phyloP scores from a whole-genome alignment of 2,888 invertebrate genomes.

The Choreutis nemorana region DNA sequence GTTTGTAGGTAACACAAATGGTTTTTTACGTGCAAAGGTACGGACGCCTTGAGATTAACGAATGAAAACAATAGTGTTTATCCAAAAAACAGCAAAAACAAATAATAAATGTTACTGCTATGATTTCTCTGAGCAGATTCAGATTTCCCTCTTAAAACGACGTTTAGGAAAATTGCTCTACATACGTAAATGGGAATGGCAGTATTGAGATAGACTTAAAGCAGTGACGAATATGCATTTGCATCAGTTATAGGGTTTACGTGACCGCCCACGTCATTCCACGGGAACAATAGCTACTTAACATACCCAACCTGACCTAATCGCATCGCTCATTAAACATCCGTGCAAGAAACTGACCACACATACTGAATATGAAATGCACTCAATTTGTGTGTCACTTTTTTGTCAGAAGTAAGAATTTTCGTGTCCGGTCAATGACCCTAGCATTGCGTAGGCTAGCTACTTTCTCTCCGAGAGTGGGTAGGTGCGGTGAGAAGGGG shows the following conservation, averaged over 20 bases:
- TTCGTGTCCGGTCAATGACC: conserved; percentile 63
- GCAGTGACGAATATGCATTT: too few species aligned
- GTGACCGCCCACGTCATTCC: conserved; percentile 17
- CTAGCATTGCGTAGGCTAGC: conserved; percentile 64
- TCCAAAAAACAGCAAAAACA: too few species aligned
- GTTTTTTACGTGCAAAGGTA: too few species aligned
- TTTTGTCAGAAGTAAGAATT: conserved; percentile 60
- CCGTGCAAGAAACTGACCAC: conserved; percentile 56
- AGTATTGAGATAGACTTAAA: too few species aligned
- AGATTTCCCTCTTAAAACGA: too few species aligned
- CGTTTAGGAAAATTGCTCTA: too few species aligned
- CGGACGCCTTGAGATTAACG: too few species aligned
- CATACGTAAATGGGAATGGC: conserved; percentile 1
- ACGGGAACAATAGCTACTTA: conserved; percentile 25
- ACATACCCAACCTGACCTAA: conserved; percentile 36
- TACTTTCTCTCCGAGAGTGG: conserved; percentile 56
- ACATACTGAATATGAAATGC: conserved; percentile 59
- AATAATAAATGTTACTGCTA: too few species aligned
- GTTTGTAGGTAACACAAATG: too few species aligned
- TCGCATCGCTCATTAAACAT: conserved; percentile 40
- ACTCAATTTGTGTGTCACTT: conserved; percentile 59
- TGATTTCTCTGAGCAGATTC: too few species aligned
- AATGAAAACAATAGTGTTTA: too few species aligned
- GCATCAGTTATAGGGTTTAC: conserved; percentile 19
- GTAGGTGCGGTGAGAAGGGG: conserved; percentile 42